phyloP scores from a whole-genome alignment of 2,888 invertebrate genomes.

The Rhagophthalmus giganteus region DNA sequence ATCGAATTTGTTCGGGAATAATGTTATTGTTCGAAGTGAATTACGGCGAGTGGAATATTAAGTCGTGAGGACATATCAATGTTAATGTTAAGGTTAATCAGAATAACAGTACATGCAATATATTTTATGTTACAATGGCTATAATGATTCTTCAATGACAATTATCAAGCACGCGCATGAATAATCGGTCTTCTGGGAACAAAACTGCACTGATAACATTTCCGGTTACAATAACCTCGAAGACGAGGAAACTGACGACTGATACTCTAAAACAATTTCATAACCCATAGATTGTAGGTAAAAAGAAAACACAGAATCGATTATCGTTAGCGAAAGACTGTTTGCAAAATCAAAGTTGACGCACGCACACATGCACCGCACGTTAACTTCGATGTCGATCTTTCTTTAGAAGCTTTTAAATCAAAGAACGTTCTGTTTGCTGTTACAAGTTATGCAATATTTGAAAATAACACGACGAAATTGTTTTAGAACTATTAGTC shows the following conservation, averaged over 20 bases:
- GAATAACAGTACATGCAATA: no score
- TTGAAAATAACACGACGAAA: no score
- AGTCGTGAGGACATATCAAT: neutral
- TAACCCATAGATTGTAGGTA: neutral
- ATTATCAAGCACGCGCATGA: conserved; percentile 39
- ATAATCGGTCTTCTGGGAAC: conserved; percentile 48
- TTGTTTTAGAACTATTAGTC: no score
- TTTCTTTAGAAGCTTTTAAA: neutral
- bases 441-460: neutral
- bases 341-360: neutral
- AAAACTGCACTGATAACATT: conserved; percentile 51
- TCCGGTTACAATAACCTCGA: conserved; percentile 55
- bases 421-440: neutral
- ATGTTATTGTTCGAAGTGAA: neutral
- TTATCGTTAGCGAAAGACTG: no score
- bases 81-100: neutral
- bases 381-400: neutral
- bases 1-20: neutral
- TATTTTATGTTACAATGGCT: neutral
- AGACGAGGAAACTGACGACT: conserved; percentile 36
- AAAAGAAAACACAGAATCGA: no score
- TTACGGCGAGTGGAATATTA: neutral
- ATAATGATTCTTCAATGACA: conserved; percentile 19
- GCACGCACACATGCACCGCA: neutral
- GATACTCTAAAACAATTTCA: conserved; percentile 1